A percentile compares a stretch with the other conserved stretches of the same genome.
Conservation (phyloP, 2,797 vertebrate genomes). For the Gephyroberyx darwinii region DNA sequence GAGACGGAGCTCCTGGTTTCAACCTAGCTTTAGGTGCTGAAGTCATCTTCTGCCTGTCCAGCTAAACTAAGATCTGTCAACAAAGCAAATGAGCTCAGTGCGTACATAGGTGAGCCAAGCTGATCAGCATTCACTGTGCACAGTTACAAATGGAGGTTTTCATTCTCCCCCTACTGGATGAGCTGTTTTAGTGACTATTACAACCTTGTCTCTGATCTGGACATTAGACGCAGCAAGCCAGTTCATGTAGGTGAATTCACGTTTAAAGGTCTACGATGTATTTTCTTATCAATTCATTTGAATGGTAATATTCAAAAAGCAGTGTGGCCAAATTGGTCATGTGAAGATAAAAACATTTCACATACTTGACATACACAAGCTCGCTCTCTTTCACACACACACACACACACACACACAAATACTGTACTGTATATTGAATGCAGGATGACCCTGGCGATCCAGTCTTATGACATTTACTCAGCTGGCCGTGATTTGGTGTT, state of each 20-base stretch:
- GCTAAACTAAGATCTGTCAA: conserved; percentile 22
- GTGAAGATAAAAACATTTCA: conserved; percentile 70
- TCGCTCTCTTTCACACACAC: conserved; percentile 11
- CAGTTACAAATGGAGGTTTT: conserved; percentile 54
- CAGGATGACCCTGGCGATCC: conserved; percentile 61
- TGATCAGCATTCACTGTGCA: conserved; percentile 54
- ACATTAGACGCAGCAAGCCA: conserved; percentile 14
- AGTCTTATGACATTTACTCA: conserved; percentile 59
- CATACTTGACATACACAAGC: conserved; percentile 60
- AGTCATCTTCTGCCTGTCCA: conserved; percentile 6
- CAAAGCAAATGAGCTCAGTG: conserved; percentile 25
- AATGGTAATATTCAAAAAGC: conserved; percentile 70
- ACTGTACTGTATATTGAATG: conserved; percentile 58
- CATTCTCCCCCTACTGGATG: conserved; percentile 12
- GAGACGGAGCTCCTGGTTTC: conserved; percentile 26
- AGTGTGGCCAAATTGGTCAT: conserved; percentile 79
- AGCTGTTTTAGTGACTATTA: conserved; percentile 31
- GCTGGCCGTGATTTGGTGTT: conserved; percentile 66
- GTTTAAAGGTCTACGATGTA: conserved; percentile 63
- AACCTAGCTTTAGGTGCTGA: conserved; percentile 9
- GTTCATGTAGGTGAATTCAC: conserved; percentile 31
- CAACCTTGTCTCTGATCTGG: conserved; percentile 36
- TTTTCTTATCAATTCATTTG: conserved; percentile 74
- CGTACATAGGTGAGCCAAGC: conserved; percentile 65
- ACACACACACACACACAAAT: conserved; percentile 32